These are phyloP conservation scores for Petrolisthes cinctipes DNA, from an alignment of 2,888 invertebrate species.

Conservation along the genomic window DNA sequence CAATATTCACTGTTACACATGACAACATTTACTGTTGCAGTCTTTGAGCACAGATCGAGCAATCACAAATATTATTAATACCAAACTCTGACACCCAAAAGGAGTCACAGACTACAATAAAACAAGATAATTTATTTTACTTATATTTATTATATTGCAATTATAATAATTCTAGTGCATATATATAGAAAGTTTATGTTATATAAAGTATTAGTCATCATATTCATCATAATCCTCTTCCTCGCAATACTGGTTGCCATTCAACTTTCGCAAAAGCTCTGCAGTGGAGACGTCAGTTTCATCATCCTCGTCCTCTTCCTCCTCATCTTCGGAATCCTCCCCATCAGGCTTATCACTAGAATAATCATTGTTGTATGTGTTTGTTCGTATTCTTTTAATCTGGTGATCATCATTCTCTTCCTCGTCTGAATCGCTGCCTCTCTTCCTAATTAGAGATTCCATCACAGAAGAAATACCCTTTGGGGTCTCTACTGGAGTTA, in stretches of 20 bases:
- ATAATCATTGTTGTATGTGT: neutral
- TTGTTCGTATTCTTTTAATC: neutral
- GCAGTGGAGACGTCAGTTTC: constrained; percentile 66
- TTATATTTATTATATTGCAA: neutral
- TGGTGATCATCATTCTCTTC: constrained; percentile 22
- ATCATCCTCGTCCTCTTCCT: constrained; percentile 66
- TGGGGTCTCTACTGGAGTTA: constrained; percentile 47
- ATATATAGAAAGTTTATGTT: neutral
- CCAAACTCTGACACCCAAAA: too few relatives aligned
- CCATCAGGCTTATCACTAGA: constrained; percentile 48
- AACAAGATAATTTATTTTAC: too few relatives aligned
- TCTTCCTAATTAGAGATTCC: constrained; percentile 53
- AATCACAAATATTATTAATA: too few relatives aligned
- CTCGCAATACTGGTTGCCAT: constrained; percentile 66
- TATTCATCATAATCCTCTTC: constrained; percentile 61
- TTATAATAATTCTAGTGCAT: neutral
- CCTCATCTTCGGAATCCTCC: constrained; percentile 59
- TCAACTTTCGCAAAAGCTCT: constrained; percentile 67
- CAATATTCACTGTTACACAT: too few relatives aligned
- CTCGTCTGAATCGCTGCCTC: constrained; percentile 27
- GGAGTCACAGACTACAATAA: too few relatives aligned
- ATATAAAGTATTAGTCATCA: constrained; percentile 11
- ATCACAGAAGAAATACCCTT: constrained; percentile 55
- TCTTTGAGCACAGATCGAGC: too few relatives aligned
- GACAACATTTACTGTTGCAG: too few relatives aligned